phyloP scores from a whole-genome alignment of 2,888 invertebrate species.

The Piscicola geometra region DNA sequence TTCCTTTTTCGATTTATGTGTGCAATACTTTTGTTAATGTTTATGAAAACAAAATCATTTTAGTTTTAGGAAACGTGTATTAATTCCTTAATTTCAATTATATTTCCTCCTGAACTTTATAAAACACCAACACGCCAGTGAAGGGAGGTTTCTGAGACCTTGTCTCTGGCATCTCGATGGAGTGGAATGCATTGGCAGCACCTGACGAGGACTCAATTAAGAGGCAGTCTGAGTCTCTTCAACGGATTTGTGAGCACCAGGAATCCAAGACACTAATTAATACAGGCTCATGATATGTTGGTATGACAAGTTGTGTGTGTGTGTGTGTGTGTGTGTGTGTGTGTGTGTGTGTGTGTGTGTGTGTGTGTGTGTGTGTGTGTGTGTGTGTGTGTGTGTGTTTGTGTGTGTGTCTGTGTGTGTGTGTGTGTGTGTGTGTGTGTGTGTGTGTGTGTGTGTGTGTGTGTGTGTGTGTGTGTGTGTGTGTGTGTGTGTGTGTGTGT shows the following conservation, averaged over 20 bases:
- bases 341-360: neutral
- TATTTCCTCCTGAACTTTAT: too few relatives aligned
- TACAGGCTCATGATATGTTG: neutral
- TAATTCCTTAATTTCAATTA: too few relatives aligned
- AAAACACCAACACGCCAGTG: too few relatives aligned
- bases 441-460: constrained; percentile 10
- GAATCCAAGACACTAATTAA: constrained; percentile 15
- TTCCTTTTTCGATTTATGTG: too few relatives aligned
- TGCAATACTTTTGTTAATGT: too few relatives aligned
- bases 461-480: neutral
- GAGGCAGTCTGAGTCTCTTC: neutral
- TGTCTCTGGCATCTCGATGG: too few relatives aligned
- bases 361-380: constrained; percentile 14
- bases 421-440: neutral
- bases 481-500: constrained; percentile 7
- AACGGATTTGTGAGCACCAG: neutral
- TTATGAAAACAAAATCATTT: too few relatives aligned
- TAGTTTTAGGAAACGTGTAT: too few relatives aligned
- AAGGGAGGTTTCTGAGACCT: too few relatives aligned
- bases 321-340: constrained; percentile 3
- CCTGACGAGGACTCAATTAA: neutral
- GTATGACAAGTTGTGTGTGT: neutral
- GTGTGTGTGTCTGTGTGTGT: constrained; percentile 7
- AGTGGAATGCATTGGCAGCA: too few relatives aligned
- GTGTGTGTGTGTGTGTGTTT: constrained; percentile 7